Conservation (phyloP, 1,140 invertebrate species). For the Drosophila virilis region DNA sequence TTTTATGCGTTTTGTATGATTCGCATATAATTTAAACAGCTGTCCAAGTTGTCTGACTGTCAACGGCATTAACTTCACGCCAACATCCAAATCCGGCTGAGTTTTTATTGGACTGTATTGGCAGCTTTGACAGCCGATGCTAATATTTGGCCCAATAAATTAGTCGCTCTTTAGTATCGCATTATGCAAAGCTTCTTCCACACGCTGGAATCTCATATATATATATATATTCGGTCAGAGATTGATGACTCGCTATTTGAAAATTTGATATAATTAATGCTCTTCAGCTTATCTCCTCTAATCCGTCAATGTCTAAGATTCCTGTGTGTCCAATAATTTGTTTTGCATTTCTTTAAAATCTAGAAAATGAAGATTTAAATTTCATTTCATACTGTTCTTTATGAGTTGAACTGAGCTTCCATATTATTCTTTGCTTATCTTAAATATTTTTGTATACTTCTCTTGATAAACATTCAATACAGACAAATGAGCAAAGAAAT, state of each 20-base stretch:
- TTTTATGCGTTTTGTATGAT: conserved; percentile 44
- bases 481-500: too few relatives aligned
- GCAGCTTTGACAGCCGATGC: conserved; percentile 41
- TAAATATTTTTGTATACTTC: too few relatives aligned
- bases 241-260: conserved; percentile 4
- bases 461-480: too few relatives aligned
- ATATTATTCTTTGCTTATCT: too few relatives aligned
- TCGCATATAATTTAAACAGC: conserved; percentile 26
- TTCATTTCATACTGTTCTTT: too few relatives aligned
- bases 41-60: conserved; percentile 16
- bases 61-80: conserved; percentile 45
- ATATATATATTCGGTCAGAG: background rate
- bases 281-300: background rate
- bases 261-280: conserved; percentile 4
- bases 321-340: too few relatives aligned
- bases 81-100: conserved; percentile 22
- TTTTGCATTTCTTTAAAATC: too few relatives aligned
- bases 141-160: conserved; percentile 51
- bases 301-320: background rate
- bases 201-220: background rate
- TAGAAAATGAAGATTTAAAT: too few relatives aligned
- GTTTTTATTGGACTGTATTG: conserved; percentile 24
- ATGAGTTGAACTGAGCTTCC: too few relatives aligned
- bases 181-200: conserved; percentile 34
- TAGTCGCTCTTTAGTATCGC: conserved; percentile 38